Evolutionary conservation across 2,888 invertebrate genomes (phyloP).

Genomic region (Globia sparganii): DNA sequence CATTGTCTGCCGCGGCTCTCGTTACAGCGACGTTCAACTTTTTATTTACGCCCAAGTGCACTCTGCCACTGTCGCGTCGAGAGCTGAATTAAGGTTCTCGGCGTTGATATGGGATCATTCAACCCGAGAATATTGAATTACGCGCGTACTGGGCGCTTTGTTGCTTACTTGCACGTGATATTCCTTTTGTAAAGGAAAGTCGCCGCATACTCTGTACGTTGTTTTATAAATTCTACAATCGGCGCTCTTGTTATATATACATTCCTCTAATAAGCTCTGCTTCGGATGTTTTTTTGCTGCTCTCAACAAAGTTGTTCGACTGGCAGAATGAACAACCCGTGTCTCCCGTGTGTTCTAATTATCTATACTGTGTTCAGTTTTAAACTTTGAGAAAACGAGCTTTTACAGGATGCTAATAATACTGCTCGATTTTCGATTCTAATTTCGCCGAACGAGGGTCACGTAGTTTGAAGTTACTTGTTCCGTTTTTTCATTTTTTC

Average conservation of each 20-base stretch:
- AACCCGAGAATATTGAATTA: slow-evolving; percentile 89
- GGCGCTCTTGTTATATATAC: slow-evolving; percentile 63
- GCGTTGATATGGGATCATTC: slow-evolving; percentile 90
- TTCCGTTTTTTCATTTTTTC: slow-evolving; percentile 12
- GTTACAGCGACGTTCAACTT: slow-evolving; percentile 88
- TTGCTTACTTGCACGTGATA: slow-evolving; percentile 88
- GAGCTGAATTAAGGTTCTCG: slow-evolving; percentile 89
- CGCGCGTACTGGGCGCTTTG: slow-evolving; percentile 88
- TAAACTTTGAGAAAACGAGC: slow-evolving; percentile 68
- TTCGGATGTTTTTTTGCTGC: slow-evolving; percentile 31
- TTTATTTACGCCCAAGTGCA: slow-evolving; percentile 90
- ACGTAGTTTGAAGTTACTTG: slow-evolving; percentile 30
- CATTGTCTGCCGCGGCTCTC: slow-evolving; percentile 86
- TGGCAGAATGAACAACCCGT: slow-evolving; percentile 47
- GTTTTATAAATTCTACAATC: slow-evolving; percentile 63
- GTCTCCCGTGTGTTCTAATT: slow-evolving; percentile 65
- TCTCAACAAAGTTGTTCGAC: slow-evolving; percentile 39
- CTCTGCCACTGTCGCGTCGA: slow-evolving; percentile 86
- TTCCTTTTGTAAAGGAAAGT: slow-evolving; percentile 77
- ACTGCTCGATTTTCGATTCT: slow-evolving; percentile 48
- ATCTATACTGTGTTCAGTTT: slow-evolving; percentile 62
- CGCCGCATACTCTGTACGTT: slow-evolving; percentile 34
- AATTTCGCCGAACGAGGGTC: slow-evolving; percentile 44
- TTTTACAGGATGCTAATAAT: slow-evolving; percentile 65
- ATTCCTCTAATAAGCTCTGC: slow-evolving; percentile 52